Conservation (phyloP, 1,140 invertebrate species). For the Aphis craccivora region DNA sequence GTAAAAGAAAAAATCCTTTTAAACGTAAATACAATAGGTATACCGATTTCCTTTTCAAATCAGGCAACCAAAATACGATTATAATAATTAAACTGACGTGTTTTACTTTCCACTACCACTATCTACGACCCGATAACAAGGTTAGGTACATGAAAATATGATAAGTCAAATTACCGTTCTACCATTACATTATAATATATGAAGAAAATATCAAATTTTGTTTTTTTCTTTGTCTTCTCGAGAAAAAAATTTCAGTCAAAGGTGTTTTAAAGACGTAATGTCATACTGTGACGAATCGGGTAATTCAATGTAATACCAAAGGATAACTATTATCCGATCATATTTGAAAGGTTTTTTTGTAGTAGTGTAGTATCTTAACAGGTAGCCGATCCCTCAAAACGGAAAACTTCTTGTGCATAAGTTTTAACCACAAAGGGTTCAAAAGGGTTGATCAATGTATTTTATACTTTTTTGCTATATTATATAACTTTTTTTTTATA, state of each 20-base stretch:
- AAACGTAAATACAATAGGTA: background rate
- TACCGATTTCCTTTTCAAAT: background rate
- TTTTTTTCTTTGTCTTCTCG: background rate
- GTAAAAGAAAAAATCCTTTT: background rate
- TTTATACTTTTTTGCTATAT: background rate
- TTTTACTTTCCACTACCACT: background rate
- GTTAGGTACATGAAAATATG: background rate
- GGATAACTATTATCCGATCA: background rate
- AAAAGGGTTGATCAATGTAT: slow-evolving; percentile 23
- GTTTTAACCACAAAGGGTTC: slow-evolving; percentile 3
- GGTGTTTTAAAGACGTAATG: background rate
- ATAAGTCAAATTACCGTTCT: background rate
- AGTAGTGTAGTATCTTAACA: background rate
- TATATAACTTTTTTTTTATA: background rate
- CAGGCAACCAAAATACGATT: background rate
- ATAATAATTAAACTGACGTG: background rate
- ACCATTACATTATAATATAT: background rate
- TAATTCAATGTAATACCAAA: slow-evolving; percentile 25
- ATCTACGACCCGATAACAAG: background rate
- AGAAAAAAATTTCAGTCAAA: background rate
- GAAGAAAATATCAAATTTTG: background rate
- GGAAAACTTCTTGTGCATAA: background rate
- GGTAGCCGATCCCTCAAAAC: background rate
- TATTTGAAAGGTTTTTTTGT: background rate
- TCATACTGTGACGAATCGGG: background rate